Base-by-base conservation (phyloP, 2,797 vertebrate species). In the Cottoperca gobio region DNA sequence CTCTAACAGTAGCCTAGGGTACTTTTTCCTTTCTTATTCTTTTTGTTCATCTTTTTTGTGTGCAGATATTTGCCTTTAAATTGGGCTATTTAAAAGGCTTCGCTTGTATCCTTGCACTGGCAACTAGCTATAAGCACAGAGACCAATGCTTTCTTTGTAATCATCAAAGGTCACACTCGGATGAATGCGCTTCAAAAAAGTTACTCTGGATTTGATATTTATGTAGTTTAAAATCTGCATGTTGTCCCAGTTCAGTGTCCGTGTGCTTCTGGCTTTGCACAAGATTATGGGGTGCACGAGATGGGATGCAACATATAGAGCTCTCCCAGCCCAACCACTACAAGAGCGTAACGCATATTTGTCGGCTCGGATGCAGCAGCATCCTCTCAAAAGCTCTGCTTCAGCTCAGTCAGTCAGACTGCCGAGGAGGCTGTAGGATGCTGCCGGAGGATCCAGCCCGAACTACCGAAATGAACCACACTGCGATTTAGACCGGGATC, bases 351-450 rank as follows among this genome's bases (percentile, higher is more conserved):
- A 63, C 79, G 83, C 79, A 26, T 39, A 70, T 84, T 57, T 37
- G 79, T 84, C 61, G 67, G 68, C 81, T 88, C 57, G 80, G 79
- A 85, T 89, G 87, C 86, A 87, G 81, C 87, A 71, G 68, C 83
- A 75, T 82, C 76, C 75, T 79, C 75, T 81, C 58, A 54, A 55
- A 50, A 58, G 81, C 87, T 11, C 58, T 60, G 84, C 75, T 61
- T 80, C 85, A 76, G 76, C 71, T 57, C 80, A 86, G 72, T 81
- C 84, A 84, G 76, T 85, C 75, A 73, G 46, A 45, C 83, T 26
- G 76, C 55, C 24, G 4, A 83, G 82, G 88, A 88, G 81, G 89
- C 82, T 79, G 71, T 21, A 71, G 77, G 85, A 86, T 84, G 85
- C 87, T 53, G 74, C 82, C 79, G 75, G 81, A 79, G 75, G 71